Conservation (phyloP, 2,888 invertebrate species). For the Lasiommata megera region DNA sequence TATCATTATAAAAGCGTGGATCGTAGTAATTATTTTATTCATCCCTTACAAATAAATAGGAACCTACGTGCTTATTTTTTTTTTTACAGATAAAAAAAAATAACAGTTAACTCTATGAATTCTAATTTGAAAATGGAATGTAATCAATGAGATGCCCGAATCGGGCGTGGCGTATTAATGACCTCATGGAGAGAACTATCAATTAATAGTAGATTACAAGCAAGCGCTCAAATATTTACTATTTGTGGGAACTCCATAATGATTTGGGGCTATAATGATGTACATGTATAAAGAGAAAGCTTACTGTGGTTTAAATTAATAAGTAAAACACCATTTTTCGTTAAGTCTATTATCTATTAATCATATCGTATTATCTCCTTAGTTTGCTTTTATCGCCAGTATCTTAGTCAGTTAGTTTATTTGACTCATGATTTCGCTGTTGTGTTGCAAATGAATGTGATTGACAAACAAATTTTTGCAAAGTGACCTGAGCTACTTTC, state of each 20-base stretch:
- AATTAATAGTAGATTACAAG: constrained; percentile 18
- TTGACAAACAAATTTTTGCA: too few species aligned
- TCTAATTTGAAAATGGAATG: constrained; percentile 24
- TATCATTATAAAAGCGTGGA: constrained; percentile 19
- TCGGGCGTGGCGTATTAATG: constrained; percentile 35
- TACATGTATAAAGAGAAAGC: background rate
- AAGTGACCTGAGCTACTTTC: too few species aligned
- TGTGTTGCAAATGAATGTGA: too few species aligned
- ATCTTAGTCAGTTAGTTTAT: too few species aligned
- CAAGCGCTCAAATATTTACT: constrained; percentile 21
- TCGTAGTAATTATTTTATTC: constrained; percentile 16
- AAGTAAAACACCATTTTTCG: too few species aligned
- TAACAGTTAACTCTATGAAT: constrained; percentile 12
- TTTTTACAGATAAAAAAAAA: constrained; percentile 11
- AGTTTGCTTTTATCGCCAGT: too few species aligned
- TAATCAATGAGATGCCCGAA: constrained; percentile 22
- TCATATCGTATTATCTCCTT: too few species aligned
- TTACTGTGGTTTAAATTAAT: background rate
- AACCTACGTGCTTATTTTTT: constrained; percentile 10
- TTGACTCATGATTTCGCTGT: too few species aligned
- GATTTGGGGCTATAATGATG: background rate
- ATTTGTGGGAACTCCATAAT: constrained; percentile 18
- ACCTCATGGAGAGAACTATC: constrained; percentile 27
- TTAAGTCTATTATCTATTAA: too few species aligned
- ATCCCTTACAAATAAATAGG: constrained; percentile 18